These are phyloP conservation scores for Tachuris rubrigastra DNA, from an alignment of 2,113 vertebrate genomes.

Conservation along the genomic window DNA sequence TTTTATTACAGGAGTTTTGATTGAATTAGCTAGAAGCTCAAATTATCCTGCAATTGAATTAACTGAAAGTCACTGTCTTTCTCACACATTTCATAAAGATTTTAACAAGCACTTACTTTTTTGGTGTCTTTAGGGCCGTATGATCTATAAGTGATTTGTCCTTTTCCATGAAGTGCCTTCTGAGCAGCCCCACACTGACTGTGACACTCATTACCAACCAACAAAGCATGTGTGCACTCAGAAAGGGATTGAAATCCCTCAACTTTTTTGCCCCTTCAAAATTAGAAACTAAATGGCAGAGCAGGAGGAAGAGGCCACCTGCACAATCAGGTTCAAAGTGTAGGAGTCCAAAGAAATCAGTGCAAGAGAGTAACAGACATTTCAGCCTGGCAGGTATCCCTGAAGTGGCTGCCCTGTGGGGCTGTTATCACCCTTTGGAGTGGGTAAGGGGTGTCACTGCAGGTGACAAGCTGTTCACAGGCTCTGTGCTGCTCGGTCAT, in stretches of 20 bases:
- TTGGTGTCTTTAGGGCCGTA: not conserved
- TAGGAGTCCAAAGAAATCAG: not conserved
- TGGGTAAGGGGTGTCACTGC: not conserved
- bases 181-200: not conserved
- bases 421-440: not conserved
- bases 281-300: not conserved
- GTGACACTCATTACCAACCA: not conserved
- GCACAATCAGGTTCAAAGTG: not conserved
- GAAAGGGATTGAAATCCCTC: not conserved
- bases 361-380: not conserved
- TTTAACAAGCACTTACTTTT: not conserved
- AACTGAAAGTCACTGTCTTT: conserved; percentile 14
- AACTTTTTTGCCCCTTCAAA: not conserved
- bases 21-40: conserved; percentile 5
- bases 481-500: not conserved
- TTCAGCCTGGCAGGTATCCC: not conserved
- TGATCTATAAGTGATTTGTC: not conserved
- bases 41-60: conserved; percentile 20
- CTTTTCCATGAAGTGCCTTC: not conserved
- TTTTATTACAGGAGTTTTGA: conserved; percentile 10
- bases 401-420: not conserved
- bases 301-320: not conserved
- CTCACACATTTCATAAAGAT: conserved; percentile 7
- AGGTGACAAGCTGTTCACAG: not conserved
- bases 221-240: not conserved